Evolutionary conservation across 2,797 vertebrate species (phyloP), one percentile per base, ranked within the genome.

Genomic region (Adrianichthys oophorus): DNA sequence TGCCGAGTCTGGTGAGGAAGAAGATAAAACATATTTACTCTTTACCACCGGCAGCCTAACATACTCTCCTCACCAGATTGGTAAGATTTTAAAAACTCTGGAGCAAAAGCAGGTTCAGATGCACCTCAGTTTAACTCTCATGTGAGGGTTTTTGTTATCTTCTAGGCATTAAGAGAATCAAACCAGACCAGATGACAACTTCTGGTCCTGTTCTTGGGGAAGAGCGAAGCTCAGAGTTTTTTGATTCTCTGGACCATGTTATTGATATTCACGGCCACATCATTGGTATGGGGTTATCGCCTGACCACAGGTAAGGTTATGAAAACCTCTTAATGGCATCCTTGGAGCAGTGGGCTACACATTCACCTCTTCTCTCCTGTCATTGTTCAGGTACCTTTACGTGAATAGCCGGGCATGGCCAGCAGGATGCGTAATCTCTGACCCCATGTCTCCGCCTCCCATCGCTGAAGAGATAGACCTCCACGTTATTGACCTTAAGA

Each of bases 341-440:
- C 32, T 37, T 10, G 7, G 10, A 37, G 2, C 32, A 37, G 2
- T 3, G 32, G 12, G 32, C 32, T 12, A 37, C 10, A 12, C 32
- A 10, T 21, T 21, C 19, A 21, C 19, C 3, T 21, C 19, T 46
- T 18, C 19, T 52, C 49, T 45, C 4, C 21, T 54, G 15, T 37
- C 15, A 17, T 48, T 23, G 15, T 8, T 53, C 82, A 99, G 98
- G 90, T 98, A 98, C 80, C 87, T 99, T 44, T 98, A 99, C 0
- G 96, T 99, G 58, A 99, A 98, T 78, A 98, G 96, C 85, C 94
- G 96, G 0, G 95, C 98, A 2, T 99, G 98, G 98, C 98, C 97
- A 0, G 77, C 89, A 0, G 94, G 93, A 48, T 97, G 95, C 0
- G 78, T 98, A 63, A 95, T 99, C 79, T 95, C 95, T 0, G 95